Evolutionary conservation across 2,113 vertebrate genomes (phyloP).

Genomic region (Hiodon tergisus): DNA sequence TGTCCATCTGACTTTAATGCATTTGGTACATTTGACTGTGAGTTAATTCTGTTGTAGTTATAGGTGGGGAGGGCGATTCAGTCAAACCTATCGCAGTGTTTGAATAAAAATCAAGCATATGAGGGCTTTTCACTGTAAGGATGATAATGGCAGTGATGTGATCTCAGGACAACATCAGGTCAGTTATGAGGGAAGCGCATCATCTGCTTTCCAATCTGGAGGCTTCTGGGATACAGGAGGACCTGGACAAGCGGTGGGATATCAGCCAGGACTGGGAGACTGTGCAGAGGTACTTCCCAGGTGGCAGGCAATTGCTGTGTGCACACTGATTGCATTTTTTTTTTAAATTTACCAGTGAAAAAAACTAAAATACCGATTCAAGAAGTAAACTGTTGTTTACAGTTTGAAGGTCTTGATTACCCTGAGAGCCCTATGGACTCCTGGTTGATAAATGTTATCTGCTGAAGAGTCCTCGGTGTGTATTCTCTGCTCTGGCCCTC

Average conservation of each 20-base stretch:
- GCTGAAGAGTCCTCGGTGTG: background rate
- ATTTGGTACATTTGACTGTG: too few species aligned
- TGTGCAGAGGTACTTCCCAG: constrained; percentile 71
- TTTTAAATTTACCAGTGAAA: too few species aligned
- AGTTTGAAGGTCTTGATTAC: too few species aligned
- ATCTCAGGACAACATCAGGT: constrained; percentile 77
- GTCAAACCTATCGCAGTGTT: background rate
- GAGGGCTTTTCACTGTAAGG: background rate
- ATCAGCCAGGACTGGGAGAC: constrained; percentile 84
- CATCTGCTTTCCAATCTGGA: constrained; percentile 80
- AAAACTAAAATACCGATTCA: too few species aligned
- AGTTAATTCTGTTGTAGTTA: background rate
- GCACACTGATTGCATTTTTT: background rate
- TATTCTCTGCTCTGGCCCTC: constrained; percentile 9
- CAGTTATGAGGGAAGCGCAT: constrained; percentile 82
- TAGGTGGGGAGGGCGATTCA: too few species aligned
- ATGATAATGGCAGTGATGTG: background rate
- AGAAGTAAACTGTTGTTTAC: too few species aligned
- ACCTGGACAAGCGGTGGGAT: constrained; percentile 57
- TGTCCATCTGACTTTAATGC: too few species aligned
- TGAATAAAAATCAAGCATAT: background rate
- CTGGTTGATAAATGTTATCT: too few species aligned
- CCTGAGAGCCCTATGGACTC: too few species aligned
- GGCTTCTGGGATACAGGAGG: constrained; percentile 55
- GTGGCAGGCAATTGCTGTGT: background rate